A percentile compares a stretch with the other conserved stretches of the same genome.
These are phyloP conservation scores for Gymnobelideus leadbeateri DNA, from an alignment of 2,113 vertebrate species.

Conservation along the genomic window DNA sequence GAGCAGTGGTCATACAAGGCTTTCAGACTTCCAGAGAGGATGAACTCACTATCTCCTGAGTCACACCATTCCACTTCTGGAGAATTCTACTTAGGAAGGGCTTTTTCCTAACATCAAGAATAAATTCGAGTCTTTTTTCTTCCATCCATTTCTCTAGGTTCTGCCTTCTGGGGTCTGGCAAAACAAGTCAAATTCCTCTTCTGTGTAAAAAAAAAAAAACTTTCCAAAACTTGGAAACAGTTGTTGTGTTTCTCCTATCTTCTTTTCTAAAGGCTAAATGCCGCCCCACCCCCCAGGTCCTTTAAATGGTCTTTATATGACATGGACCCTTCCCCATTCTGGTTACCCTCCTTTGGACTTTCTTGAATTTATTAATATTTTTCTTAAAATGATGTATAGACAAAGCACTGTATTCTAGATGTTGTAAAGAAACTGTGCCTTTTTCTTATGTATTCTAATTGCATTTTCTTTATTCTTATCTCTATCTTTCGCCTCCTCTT, in stretches of 20 bases:
- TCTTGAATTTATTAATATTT: background rate
- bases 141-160: background rate
- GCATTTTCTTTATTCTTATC: too few species aligned
- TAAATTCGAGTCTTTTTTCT: background rate
- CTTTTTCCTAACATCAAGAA: background rate
- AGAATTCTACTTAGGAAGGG: background rate
- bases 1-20: background rate
- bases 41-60: background rate
- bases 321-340: background rate
- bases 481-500: too few species aligned
- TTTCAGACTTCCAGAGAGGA: background rate
- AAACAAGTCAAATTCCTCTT: background rate
- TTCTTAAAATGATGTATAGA: background rate
- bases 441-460: too few species aligned
- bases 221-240: background rate
- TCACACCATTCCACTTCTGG: background rate
- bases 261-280: background rate
- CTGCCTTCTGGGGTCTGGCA: too few species aligned
- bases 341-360: too few species aligned
- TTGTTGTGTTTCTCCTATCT: background rate
- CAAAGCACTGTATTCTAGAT: background rate
- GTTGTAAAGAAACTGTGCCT: too few species aligned
- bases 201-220: background rate
- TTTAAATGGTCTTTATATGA: background rate
- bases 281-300: background rate